Percentiles rank a stretch among this genome's conserved stretches.
These are phyloP conservation scores for Camponotus floridanus DNA, from an alignment of 1,140 invertebrate species.

Conservation along the genomic window DNA sequence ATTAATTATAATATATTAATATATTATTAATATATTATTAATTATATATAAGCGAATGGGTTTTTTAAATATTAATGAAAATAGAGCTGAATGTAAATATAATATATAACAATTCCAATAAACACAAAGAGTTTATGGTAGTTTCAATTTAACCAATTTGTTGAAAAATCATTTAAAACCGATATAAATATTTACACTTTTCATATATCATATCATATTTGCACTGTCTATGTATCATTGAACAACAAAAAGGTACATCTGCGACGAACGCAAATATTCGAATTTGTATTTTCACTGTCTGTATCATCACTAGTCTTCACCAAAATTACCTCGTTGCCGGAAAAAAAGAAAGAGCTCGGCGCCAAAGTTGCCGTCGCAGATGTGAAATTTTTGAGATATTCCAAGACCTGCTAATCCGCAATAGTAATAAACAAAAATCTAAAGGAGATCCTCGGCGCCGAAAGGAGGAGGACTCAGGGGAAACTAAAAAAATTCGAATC, in stretches of 20 bases:
- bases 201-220: too few relatives aligned
- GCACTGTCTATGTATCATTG: neutral
- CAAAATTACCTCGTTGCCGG: neutral
- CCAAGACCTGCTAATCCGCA: slow-evolving; percentile 50
- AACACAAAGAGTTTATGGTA: neutral
- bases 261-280: neutral
- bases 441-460: neutral
- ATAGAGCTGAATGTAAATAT: neutral
- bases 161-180: neutral
- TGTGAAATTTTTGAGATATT: slow-evolving; percentile 7
- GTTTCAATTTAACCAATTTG: neutral
- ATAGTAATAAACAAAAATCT: slow-evolving; percentile 71
- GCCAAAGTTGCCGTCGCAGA: slow-evolving; percentile 59
- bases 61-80: neutral
- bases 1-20: too few relatives aligned
- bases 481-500: slow-evolving; percentile 1
- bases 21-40: too few relatives aligned
- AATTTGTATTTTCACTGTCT: neutral
- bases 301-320: neutral
- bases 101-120: too few relatives aligned
- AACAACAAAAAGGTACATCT: neutral
- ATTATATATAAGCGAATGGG: too few relatives aligned
- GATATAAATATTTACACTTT: neutral
- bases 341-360: slow-evolving; percentile 28
- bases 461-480: neutral